Evolutionary conservation across 2,888 invertebrate genomes (phyloP).

Genomic region (Lagria hirta): DNA sequence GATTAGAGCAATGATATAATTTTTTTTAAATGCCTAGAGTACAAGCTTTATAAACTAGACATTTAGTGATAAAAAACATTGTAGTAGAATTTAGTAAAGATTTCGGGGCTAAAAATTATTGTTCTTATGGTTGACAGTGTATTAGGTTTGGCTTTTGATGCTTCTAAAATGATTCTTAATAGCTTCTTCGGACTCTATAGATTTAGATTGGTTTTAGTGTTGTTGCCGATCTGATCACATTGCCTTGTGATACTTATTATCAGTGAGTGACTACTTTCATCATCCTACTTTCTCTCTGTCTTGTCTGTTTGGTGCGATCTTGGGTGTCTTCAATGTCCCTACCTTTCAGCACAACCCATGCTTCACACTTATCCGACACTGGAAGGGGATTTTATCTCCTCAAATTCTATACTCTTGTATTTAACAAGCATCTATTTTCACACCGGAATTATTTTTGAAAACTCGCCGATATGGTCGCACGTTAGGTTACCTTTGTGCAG

Average conservation of each 20-base stretch:
- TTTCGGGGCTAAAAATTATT: too few relatives aligned
- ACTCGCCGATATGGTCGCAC: slow-evolving; percentile 34
- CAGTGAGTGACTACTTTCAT: slow-evolving; percentile 47
- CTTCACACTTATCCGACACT: slow-evolving; percentile 30
- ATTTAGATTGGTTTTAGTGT: too few relatives aligned
- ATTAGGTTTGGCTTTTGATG: too few relatives aligned
- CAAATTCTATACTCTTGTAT: slow-evolving; percentile 42
- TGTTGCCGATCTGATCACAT: too few relatives aligned
- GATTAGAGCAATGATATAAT: too few relatives aligned
- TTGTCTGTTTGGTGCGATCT: slow-evolving; percentile 43
- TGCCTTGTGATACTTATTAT: slow-evolving; percentile 45
- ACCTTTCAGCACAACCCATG: slow-evolving; percentile 34
- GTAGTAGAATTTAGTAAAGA: too few relatives aligned
- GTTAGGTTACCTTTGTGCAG: slow-evolving; percentile 37
- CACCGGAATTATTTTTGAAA: slow-evolving; percentile 39
- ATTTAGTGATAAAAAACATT: too few relatives aligned
- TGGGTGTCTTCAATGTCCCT: slow-evolving; percentile 37
- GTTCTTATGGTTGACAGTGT: too few relatives aligned
- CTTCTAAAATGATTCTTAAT: too few relatives aligned
- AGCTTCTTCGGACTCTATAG: too few relatives aligned
- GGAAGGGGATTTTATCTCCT: slow-evolving; percentile 37
- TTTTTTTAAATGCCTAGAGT: too few relatives aligned
- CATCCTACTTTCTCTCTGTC: slow-evolving; percentile 46
- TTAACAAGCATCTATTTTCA: slow-evolving; percentile 37
- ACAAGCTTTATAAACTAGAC: too few relatives aligned